These are phyloP conservation scores for Polyodon spathula DNA, from an alignment of 2,113 vertebrate species.

Conservation along the genomic window DNA sequence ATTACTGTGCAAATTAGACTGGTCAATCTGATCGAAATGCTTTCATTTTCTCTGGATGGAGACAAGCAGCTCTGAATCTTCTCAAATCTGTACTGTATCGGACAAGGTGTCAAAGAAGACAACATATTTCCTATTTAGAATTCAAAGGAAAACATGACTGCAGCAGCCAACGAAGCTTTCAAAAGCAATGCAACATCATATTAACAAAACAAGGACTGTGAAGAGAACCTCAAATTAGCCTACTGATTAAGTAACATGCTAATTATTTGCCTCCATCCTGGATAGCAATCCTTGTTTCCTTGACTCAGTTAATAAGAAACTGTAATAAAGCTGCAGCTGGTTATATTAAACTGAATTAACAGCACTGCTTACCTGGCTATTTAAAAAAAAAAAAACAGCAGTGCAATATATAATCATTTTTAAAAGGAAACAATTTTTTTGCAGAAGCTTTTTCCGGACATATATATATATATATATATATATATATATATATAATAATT, in stretches of 20 bases:
- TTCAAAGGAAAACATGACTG: neutral
- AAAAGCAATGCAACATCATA: neutral
- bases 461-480: too few species aligned
- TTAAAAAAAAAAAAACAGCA: neutral
- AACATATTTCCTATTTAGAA: neutral
- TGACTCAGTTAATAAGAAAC: neutral
- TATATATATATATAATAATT: too few species aligned
- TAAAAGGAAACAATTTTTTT: too few species aligned
- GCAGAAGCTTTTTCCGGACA: too few species aligned
- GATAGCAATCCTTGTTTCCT: neutral
- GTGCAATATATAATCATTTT: slow-evolving; percentile 29
- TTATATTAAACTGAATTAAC: neutral
- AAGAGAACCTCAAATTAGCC: neutral
- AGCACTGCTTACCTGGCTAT: neutral
- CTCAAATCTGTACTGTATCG: neutral
- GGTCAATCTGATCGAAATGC: neutral
- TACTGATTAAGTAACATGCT: neutral
- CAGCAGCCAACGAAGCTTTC: neutral
- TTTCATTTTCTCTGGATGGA: neutral
- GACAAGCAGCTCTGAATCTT: neutral
- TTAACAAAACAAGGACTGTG: neutral
- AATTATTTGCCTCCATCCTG: neutral
- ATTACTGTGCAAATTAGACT: neutral
- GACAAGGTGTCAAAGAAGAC: neutral
- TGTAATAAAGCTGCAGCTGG: neutral